Percentiles rank a stretch among this genome's conserved stretches.
phyloP scores from a whole-genome alignment of 2,888 invertebrate genomes.

The Calameuta idolon region DNA sequence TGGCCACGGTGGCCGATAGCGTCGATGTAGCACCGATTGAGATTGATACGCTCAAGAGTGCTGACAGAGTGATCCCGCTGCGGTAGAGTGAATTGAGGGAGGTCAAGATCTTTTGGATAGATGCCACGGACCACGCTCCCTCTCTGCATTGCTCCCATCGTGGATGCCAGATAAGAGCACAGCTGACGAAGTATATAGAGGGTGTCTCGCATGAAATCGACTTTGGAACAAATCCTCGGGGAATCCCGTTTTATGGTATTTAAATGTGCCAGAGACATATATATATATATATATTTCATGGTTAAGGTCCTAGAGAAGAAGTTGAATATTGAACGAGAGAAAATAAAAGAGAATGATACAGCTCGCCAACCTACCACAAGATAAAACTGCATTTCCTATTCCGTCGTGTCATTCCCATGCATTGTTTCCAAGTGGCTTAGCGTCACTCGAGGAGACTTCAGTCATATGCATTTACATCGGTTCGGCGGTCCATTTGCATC shows the following conservation, averaged over 20 bases:
- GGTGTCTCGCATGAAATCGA: neutral
- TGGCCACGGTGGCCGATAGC: slow-evolving; percentile 43
- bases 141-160: slow-evolving; percentile 1
- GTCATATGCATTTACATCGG: slow-evolving; percentile 9
- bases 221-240: neutral
- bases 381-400: slow-evolving; percentile 2
- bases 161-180: slow-evolving; percentile 14
- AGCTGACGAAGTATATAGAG: neutral
- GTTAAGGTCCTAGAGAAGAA: neutral
- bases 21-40: slow-evolving; percentile 42
- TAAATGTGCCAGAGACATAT: neutral
- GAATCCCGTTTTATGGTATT: neutral
- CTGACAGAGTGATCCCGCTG: slow-evolving; percentile 39
- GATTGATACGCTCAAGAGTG: slow-evolving; percentile 44
- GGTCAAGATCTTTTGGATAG: slow-evolving; percentile 52
- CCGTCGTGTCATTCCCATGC: slow-evolving; percentile 1
- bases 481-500: slow-evolving; percentile 3
- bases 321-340: neutral
- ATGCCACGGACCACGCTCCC: slow-evolving; percentile 38
- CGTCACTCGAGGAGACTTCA: neutral
- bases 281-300: neutral
- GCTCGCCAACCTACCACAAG: slow-evolving; percentile 4
- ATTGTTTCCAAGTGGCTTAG: slow-evolving; percentile 5
- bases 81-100: slow-evolving; percentile 45
- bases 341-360: neutral